Percentiles rank a stretch among this genome's conserved stretches.
Conservation (phyloP, 2,797 vertebrate genomes). For the Macrochelys suwanniensis region DNA sequence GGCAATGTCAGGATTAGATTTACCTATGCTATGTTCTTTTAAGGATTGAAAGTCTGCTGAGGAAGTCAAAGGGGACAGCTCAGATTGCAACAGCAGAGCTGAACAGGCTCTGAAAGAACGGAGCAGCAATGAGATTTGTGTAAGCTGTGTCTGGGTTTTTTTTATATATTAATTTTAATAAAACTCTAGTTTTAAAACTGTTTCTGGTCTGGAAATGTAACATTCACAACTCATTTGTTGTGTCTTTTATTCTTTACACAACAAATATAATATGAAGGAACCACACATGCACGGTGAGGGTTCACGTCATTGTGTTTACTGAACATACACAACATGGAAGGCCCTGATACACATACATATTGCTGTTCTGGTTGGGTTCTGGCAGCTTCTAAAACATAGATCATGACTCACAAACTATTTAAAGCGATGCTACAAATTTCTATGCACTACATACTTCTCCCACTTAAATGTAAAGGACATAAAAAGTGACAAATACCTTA, state of each 20-base stretch:
- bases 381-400: neutral
- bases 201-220: too few species aligned
- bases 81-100: neutral
- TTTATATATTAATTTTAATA: too few species aligned
- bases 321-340: neutral
- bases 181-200: too few species aligned
- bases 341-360: rapidly evolving
- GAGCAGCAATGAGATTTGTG: too few species aligned
- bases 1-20: too few species aligned
- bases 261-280: neutral
- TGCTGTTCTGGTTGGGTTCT: neutral
- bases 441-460: neutral
- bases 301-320: neutral
- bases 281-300: neutral
- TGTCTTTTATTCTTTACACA: neutral
- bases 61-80: neutral
- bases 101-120: too few species aligned
- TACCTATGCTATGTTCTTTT: neutral
- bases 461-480: neutral
- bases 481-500: neutral
- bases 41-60: neutral
- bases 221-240: rapidly evolving
- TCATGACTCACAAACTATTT: neutral
- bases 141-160: too few species aligned
- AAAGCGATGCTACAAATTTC: neutral